Evolutionary conservation across 2,888 invertebrate species (phyloP).

Genomic region (Melieria picta): DNA sequence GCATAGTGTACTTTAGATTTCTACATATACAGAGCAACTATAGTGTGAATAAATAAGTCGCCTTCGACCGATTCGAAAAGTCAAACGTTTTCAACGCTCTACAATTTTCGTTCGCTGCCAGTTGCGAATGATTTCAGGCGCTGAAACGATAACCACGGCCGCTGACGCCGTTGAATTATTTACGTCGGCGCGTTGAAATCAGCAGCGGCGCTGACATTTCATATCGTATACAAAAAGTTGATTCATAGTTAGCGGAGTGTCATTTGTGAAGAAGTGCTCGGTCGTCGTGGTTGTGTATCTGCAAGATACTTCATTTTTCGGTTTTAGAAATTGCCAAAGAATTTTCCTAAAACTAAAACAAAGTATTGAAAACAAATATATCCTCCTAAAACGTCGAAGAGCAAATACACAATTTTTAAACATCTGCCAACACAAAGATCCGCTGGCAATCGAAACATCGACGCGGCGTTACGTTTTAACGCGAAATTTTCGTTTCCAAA

Average conservation of each 20-base stretch:
- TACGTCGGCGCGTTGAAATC: too few relatives aligned
- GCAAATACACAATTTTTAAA: background rate
- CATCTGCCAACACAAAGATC: too few relatives aligned
- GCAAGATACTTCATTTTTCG: slow-evolving; percentile 7
- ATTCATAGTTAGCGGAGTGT: slow-evolving; percentile 40
- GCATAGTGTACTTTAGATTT: too few relatives aligned
- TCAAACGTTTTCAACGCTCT: too few relatives aligned
- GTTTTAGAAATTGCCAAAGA: slow-evolving; percentile 11
- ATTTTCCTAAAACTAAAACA: slow-evolving; percentile 8
- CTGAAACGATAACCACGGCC: too few relatives aligned
- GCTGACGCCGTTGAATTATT: too few relatives aligned
- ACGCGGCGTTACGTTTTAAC: slow-evolving; percentile 2
- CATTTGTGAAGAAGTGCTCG: slow-evolving; percentile 43
- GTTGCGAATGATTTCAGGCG: too few relatives aligned
- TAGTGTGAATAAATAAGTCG: too few relatives aligned
- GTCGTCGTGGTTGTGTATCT: slow-evolving; percentile 34
- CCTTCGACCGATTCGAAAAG: too few relatives aligned
- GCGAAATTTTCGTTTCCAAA: background rate
- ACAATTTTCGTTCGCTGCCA: too few relatives aligned
- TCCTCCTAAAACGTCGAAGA: slow-evolving; percentile 14
- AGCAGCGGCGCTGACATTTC: background rate
- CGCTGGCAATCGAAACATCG: too few relatives aligned
- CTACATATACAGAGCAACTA: too few relatives aligned
- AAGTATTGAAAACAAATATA: background rate
- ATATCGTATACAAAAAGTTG: slow-evolving; percentile 23